Conservation (phyloP, 2,797 vertebrate genomes). For the Squalus acanthias region DNA sequence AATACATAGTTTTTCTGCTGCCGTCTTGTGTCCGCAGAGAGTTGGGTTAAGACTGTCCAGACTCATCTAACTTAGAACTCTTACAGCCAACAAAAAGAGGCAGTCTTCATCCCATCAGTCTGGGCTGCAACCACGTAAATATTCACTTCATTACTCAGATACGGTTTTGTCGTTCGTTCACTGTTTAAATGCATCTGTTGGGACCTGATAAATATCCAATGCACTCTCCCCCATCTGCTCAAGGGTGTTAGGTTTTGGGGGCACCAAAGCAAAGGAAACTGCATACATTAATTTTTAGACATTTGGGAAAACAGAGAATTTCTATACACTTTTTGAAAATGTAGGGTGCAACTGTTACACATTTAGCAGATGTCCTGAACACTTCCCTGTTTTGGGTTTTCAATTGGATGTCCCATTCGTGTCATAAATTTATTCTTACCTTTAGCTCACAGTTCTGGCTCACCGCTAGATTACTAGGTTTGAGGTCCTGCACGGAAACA, state of each 20-base stretch:
- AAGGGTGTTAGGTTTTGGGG: not conserved
- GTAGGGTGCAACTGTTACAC: not conserved
- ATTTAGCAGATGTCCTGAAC: not conserved
- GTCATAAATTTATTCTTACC: slow-evolving; percentile 48
- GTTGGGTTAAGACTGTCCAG: not conserved
- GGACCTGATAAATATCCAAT: not conserved
- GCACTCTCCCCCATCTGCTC: not conserved
- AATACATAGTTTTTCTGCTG: not conserved
- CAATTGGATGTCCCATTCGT: not conserved
- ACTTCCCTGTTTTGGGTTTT: not conserved
- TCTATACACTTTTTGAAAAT: not conserved
- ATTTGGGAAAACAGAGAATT: not conserved
- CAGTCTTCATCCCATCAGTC: not conserved
- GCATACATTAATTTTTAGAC: not conserved
- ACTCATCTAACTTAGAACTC: not conserved
- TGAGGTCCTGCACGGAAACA: slow-evolving; percentile 63
- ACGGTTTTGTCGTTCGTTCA: not conserved
- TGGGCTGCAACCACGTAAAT: not conserved
- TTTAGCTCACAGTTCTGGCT: slow-evolving; percentile 76
- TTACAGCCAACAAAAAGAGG: not conserved
- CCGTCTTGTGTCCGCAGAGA: not conserved
- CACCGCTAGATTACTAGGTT: slow-evolving; percentile 71
- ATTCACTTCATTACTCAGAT: not conserved
- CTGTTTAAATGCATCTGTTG: not conserved
- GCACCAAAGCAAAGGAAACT: not conserved